Conservation (phyloP, 2,797 vertebrate genomes). For the Apodemus agrarius region DNA sequence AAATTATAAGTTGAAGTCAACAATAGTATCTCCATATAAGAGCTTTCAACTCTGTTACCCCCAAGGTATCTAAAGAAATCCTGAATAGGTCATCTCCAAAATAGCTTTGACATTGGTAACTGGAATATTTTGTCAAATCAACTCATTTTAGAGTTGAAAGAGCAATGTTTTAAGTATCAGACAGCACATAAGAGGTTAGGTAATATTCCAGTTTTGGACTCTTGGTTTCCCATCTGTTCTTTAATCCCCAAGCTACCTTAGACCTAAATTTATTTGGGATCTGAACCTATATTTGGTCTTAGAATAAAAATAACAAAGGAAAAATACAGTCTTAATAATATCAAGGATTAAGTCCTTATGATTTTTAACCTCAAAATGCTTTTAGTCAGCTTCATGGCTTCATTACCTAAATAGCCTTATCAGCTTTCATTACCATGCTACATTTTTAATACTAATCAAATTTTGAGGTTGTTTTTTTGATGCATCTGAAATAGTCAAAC, state of each 20-base stretch:
- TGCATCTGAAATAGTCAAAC: constrained; percentile 45
- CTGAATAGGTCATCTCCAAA: constrained; percentile 45
- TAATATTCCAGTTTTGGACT: constrained; percentile 48
- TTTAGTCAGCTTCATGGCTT: constrained; percentile 45
- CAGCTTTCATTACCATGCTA: background rate
- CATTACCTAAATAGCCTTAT: constrained; percentile 52
- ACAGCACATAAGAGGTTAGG: constrained; percentile 35
- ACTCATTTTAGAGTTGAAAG: constrained; percentile 61
- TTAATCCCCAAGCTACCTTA: constrained; percentile 61
- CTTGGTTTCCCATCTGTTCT: constrained; percentile 63
- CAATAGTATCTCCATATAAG: background rate
- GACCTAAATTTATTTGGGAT: constrained; percentile 65
- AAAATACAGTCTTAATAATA: constrained; percentile 39
- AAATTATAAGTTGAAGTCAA: constrained; percentile 34
- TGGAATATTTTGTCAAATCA: constrained; percentile 45
- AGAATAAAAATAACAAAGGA: constrained; percentile 53
- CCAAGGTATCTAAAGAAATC: constrained; percentile 2
- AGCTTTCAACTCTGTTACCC: background rate
- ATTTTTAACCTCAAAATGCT: constrained; percentile 25
- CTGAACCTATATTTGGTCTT: constrained; percentile 65
- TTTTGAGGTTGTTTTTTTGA: constrained; percentile 41
- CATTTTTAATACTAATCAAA: constrained; percentile 51
- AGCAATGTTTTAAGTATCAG: constrained; percentile 53
- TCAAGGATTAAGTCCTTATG: constrained; percentile 17
- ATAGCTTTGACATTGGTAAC: constrained; percentile 55